A percentile compares a stretch with the other conserved stretches of the same genome.
phyloP scores from a whole-genome alignment of 2,888 invertebrate species.

The Brenthis hecate region DNA sequence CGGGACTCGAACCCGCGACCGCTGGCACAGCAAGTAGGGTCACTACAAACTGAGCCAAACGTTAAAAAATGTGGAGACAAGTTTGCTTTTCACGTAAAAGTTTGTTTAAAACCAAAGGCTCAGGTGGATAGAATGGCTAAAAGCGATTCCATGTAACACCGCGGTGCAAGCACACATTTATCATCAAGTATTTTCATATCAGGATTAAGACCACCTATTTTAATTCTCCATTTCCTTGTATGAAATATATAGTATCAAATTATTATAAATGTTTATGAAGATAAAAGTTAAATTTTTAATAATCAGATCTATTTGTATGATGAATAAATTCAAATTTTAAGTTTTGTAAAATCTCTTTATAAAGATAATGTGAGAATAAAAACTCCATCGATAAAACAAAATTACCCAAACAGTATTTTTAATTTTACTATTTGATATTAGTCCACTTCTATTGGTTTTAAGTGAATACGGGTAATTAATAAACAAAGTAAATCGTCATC shows the following conservation, averaged over 20 bases:
- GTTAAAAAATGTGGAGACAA: not conserved
- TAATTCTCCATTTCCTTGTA: not conserved
- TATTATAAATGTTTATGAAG: not conserved
- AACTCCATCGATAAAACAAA: no score
- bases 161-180: slow-evolving; percentile 3
- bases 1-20: no score
- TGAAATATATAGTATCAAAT: not conserved
- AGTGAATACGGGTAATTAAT: slow-evolving; percentile 1
- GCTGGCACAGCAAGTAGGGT: no score
- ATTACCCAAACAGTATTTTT: no score
- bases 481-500: slow-evolving; percentile 14
- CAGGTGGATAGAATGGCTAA: slow-evolving; percentile 4
- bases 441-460: not conserved
- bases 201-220: not conserved
- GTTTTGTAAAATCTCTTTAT: no score
- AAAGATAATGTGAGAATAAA: no score
- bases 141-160: slow-evolving; percentile 6
- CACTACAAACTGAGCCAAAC: no score
- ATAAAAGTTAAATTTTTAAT: no score
- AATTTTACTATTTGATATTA: no score
- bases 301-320: no score
- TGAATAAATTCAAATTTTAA: no score
- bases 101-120: not conserved
- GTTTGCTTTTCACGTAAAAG: slow-evolving; percentile 7
- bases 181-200: slow-evolving; percentile 1